Conservation (phyloP, 2,888 invertebrate genomes). For the Empis stercorea region DNA sequence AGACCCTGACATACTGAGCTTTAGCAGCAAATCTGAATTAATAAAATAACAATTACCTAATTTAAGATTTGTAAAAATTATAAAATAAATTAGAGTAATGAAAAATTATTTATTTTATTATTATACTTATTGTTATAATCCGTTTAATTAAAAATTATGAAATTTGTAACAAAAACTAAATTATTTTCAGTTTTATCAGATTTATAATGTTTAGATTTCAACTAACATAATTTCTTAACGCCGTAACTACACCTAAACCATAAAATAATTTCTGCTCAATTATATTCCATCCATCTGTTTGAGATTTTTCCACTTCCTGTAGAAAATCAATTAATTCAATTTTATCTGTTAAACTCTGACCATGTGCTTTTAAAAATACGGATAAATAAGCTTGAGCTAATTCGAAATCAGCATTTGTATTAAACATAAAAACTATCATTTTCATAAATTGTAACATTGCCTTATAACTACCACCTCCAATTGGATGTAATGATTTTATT, state of each 20-base stretch:
- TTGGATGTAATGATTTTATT: constrained; percentile 63
- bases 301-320: constrained; percentile 43
- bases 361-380: constrained; percentile 73
- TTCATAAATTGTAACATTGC: constrained; percentile 68
- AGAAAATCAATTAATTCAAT: constrained; percentile 43
- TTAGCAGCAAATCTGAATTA: too few relatives aligned
- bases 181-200: too few relatives aligned
- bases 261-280: constrained; percentile 59
- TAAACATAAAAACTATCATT: constrained; percentile 56
- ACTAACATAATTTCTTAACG: constrained; percentile 46
- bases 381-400: constrained; percentile 79
- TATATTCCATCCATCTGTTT: constrained; percentile 49
- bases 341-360: constrained; percentile 44
- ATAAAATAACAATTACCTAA: too few relatives aligned
- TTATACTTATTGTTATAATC: too few relatives aligned
- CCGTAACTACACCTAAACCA: constrained; percentile 61
- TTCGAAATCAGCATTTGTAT: constrained; percentile 73
- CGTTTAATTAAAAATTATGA: too few relatives aligned
- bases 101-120: too few relatives aligned
- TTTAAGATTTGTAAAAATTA: too few relatives aligned
- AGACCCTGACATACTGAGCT: too few relatives aligned
- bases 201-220: too few relatives aligned
- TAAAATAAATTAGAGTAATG: too few relatives aligned
- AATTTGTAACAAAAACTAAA: too few relatives aligned
- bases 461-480: constrained; percentile 54